Evolutionary conservation across 2,888 invertebrate species (phyloP), one percentile per base, ranked within the genome.

Genomic region (Drosophila leonis): DNA sequence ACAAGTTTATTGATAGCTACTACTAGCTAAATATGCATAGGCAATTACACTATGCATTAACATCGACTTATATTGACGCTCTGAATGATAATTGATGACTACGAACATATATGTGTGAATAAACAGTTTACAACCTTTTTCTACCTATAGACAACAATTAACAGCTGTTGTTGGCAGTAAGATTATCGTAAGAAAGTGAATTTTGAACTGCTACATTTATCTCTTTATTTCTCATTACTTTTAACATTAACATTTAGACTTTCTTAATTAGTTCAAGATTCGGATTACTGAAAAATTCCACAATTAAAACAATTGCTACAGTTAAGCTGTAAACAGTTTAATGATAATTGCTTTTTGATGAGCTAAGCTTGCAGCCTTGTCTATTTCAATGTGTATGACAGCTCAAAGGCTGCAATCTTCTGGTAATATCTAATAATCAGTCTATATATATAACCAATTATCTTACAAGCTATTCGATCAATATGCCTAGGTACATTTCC

Each of bases 401-500:
- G 49, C 31, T 33, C 18, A 33, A 49, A 49, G 49, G 49, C 31
- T 18, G 31, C 31, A 31, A 33, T 20, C 33, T 8, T 20, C 18
- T 20, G 20, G 27, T 55, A 13, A n/a, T 24, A n/a, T 37, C 10
- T 27, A 15, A 52, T n/a, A 24, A 52, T 42, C 20, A n/a, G 20
- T 9, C 13, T 24, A 24, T 18, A 18, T 27, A 10, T 5, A 20
- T n/a, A 12, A 5, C 24, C n/a, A 66, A 27, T 15, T 39, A 55
- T 31, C 6, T 29, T 12, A 24, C 24, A n/a, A 41, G 37, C 35
- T 48, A 24, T 15, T 20, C 15, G 29, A 60, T 55, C 0, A 42
- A 46, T 24, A 13, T 39, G 29, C 20, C 35, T 5, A 31, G 37
- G 74, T 69, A 80, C 37, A 60, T 75, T 70, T 80, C 76, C 70